Conservation (phyloP, 2,888 invertebrate species). For the Orthosia cruda region DNA sequence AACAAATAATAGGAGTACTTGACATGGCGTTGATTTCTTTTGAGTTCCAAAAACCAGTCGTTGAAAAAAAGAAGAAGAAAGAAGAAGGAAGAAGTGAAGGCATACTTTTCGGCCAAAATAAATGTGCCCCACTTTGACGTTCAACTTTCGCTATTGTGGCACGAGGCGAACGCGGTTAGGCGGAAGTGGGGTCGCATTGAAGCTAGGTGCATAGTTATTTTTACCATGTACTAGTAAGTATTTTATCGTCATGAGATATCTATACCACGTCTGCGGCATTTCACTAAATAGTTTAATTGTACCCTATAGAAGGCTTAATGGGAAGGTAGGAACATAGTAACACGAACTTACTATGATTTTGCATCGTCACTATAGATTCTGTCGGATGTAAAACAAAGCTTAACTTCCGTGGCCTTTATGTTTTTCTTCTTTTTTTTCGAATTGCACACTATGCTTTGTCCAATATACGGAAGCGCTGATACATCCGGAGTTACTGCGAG, state of each 20-base stretch:
- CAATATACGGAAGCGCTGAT: not conserved
- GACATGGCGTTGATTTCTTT: constrained; percentile 19
- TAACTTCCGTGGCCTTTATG: constrained; percentile 34
- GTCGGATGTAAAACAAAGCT: constrained; percentile 11
- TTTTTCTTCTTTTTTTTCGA: constrained; percentile 23
- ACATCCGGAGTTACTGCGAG: constrained; percentile 16
- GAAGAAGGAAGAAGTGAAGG: not conserved
- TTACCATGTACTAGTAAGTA: not conserved
- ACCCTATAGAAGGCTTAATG: not conserved
- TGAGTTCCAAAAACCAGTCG: constrained; percentile 2
- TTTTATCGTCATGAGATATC: not conserved
- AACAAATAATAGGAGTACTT: constrained; percentile 15
- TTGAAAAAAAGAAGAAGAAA: too few relatives aligned
- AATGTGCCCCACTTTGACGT: too few relatives aligned
- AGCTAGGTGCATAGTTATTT: too few relatives aligned
- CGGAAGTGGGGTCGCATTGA: too few relatives aligned
- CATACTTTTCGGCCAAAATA: too few relatives aligned
- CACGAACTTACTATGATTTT: constrained; percentile 39
- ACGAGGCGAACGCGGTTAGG: too few relatives aligned
- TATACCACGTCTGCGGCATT: not conserved
- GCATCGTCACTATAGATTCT: constrained; percentile 6
- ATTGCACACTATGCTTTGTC: not conserved
- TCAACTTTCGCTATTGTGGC: too few relatives aligned
- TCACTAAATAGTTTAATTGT: not conserved
- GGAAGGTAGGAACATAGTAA: constrained; percentile 2